Conservation (phyloP, 2,113 vertebrate species). For the Peromyscus californicus region DNA sequence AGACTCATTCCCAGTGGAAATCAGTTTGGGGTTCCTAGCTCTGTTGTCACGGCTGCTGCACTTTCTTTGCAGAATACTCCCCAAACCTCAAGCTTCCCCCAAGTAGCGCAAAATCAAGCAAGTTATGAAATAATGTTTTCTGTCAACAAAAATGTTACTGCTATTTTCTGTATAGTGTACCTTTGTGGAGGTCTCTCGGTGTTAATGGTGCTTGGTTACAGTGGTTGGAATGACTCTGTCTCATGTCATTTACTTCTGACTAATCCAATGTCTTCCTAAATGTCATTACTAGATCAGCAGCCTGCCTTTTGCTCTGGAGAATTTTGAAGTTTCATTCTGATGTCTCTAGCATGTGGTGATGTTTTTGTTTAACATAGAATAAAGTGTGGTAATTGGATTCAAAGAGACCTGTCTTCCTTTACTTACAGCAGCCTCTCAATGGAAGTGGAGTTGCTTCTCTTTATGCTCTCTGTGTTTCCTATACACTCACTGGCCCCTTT, state of each 20-base stretch:
- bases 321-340: not conserved
- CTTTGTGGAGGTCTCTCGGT: not conserved
- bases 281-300: not conserved
- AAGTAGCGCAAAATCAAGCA: not conserved
- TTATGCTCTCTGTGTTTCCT: not conserved
- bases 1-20: not conserved
- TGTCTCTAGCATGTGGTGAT: not conserved
- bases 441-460: not conserved
- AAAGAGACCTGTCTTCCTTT: not conserved
- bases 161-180: not conserved
- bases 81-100: rapidly evolving
- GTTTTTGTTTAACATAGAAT: not conserved
- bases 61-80: too few relatives aligned
- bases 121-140: not conserved
- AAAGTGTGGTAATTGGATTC: not conserved
- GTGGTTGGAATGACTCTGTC: too few relatives aligned
- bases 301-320: not conserved
- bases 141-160: not conserved
- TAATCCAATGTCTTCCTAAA: not conserved
- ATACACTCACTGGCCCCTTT: too few relatives aligned
- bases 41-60: too few relatives aligned
- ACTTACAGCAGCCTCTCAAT: not conserved
- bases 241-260: not conserved
- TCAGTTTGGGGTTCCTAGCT: not conserved
- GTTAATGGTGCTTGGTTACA: not conserved